Evolutionary conservation across 2,888 invertebrate genomes (phyloP), one percentile per base, ranked within the genome.

Genomic region (Tetrapedia diversipes): DNA sequence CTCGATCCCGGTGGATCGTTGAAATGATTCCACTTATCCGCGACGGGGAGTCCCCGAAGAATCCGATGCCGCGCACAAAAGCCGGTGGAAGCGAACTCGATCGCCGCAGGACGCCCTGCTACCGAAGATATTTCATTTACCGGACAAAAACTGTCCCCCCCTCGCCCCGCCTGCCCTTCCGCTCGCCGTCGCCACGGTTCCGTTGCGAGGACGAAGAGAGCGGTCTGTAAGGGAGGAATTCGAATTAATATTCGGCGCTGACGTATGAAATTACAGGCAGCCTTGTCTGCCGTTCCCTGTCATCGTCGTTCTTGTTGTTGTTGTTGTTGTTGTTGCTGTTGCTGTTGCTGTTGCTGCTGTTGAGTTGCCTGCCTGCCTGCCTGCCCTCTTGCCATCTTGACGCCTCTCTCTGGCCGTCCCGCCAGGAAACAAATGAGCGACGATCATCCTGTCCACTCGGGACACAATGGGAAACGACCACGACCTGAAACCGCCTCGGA

Each of bases 241-340:
- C 90, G 86, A 91, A 91, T 91, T 91, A 91, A 91, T 91, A 91
- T 91, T 91, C 91, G 90, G 90, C 86, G 91, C 89, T 91, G 91
- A 91, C 91, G 88, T 89, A 87, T 88, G 86, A 88, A 91, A 91
- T 91, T 91, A 89, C 89, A 87, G 87, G 85, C 86, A 85, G 72
- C 77, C 83, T 75, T 79, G 80, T 78, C 79, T 79, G 82, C 61
- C 77, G 77, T 68, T 79, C 72, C n/a, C 67, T 77, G 74, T 63
- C 67, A 56, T 68, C 68, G 57, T 64, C 66, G 68, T 67, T 57
- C 59, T 53, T 49, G 67, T 69, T 69, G 54, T 56, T 63, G 68
- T 32, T 34, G 51, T 41, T 53, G 51, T 45, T n/a, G 60, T 37
- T 47, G 34, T 39, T 29, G 43, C 37, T 32, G 47, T 16, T 47